A percentile compares a stretch with the other conserved stretches of the same genome.
phyloP scores from a whole-genome alignment of 1,140 invertebrate genomes.

The Drosophila rhopaloa region DNA sequence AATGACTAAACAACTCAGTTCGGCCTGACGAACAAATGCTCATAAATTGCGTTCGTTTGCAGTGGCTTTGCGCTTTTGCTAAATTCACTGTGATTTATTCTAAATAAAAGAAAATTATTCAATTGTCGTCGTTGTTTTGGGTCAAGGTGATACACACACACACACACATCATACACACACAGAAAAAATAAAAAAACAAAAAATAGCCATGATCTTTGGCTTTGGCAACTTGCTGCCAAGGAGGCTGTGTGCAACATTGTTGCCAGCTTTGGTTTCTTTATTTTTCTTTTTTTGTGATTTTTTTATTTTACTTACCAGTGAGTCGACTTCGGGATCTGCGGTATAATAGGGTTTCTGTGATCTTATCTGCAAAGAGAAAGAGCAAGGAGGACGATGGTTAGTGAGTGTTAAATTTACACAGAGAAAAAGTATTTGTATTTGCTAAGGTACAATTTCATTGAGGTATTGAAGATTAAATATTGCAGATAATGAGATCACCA shows the following conservation, averaged over 20 bases:
- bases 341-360: conserved; percentile 99
- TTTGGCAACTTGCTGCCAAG: conserved; percentile 57
- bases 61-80: conserved; percentile 47
- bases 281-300: conserved; percentile 15
- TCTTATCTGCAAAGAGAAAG: conserved; percentile 94
- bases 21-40: conserved; percentile 58
- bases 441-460: too few relatives aligned
- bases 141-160: conserved; percentile 69
- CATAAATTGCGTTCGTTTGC: conserved; percentile 67
- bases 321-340: conserved; percentile 98
- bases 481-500: too few relatives aligned
- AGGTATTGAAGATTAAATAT: too few relatives aligned
- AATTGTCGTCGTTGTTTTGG: conserved; percentile 80
- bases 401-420: conserved; percentile 44
- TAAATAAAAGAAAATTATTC: conserved; percentile 83
- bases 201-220: conserved; percentile 62
- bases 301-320: conserved; percentile 93
- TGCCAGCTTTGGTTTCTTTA: conserved; percentile 37
- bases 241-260: conserved; percentile 57
- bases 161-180: conserved; percentile 18
- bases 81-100: conserved; percentile 80
- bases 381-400: conserved; percentile 25
- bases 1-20: conserved; percentile 78
- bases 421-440: not conserved
- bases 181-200: conserved; percentile 11